A percentile compares a stretch with the other conserved stretches of the same genome.
These are phyloP conservation scores for Dufourea novaeangliae DNA, from an alignment of 1,140 invertebrate species.

Conservation along the genomic window DNA sequence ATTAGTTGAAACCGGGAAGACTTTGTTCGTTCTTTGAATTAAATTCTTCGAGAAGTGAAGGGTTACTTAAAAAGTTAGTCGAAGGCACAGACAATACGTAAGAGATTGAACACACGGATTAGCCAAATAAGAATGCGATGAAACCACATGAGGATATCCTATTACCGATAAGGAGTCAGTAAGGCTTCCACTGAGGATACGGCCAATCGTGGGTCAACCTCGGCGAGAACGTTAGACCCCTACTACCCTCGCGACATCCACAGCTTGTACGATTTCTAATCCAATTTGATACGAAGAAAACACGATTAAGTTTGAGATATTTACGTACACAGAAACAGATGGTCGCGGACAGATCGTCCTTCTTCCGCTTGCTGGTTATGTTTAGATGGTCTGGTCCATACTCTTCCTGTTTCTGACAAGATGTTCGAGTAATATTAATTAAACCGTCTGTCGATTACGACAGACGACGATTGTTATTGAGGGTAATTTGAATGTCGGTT, in stretches of 20 bases:
- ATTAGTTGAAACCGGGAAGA: too few species aligned
- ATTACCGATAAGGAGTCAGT: slow-evolving; percentile 81
- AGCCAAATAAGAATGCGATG: slow-evolving; percentile 79
- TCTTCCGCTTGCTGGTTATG: not conserved
- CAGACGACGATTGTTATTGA: too few species aligned
- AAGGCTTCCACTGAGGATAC: slow-evolving; percentile 80
- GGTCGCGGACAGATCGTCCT: not conserved
- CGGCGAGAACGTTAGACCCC: slow-evolving; percentile 70
- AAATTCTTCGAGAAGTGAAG: not conserved
- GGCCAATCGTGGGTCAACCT: slow-evolving; percentile 79
- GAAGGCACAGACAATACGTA: not conserved
- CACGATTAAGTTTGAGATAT: slow-evolving; percentile 76
- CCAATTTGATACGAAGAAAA: slow-evolving; percentile 78
- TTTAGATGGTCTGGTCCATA: not conserved
- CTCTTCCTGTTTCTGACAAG: not conserved
- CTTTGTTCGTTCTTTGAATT: not conserved
- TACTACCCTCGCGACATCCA: slow-evolving; percentile 71
- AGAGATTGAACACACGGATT: slow-evolving; percentile 70
- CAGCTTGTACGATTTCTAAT: slow-evolving; percentile 82
- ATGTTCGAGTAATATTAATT: not conserved
- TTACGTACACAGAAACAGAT: slow-evolving; percentile 46
- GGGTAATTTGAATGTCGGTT: not conserved
- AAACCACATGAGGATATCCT: slow-evolving; percentile 81
- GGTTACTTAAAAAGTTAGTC: slow-evolving; percentile 9
- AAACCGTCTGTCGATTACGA: too few species aligned